Conservation (phyloP, 2,113 vertebrate species). For the Aegithalos caudatus region DNA sequence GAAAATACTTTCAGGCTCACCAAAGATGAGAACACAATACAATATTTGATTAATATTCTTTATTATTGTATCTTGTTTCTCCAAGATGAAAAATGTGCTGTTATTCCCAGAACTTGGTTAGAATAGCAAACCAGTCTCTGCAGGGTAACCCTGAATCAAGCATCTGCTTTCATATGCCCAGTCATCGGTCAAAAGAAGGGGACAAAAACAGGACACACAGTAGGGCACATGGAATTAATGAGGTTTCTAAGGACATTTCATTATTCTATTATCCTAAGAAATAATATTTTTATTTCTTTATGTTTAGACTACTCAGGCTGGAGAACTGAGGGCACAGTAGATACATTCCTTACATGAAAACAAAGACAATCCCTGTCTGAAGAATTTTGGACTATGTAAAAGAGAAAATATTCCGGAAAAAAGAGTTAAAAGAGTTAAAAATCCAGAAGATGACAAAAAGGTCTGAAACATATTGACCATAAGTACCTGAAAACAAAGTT, state of each 20-base stretch:
- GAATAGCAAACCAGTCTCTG: conserved; percentile 38
- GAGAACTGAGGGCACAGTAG: neutral
- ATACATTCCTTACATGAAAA: neutral
- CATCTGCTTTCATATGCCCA: conserved; percentile 26
- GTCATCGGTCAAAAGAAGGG: neutral
- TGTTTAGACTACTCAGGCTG: neutral
- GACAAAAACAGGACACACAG: conserved; percentile 24
- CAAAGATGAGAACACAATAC: conserved; percentile 13
- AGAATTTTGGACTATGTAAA: neutral
- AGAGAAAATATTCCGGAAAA: neutral
- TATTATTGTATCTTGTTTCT: conserved; percentile 54
- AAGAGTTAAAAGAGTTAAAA: neutral
- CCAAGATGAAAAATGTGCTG: conserved; percentile 21
- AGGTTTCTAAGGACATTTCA: neutral
- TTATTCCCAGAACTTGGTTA: conserved; percentile 41
- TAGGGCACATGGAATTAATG: conserved; percentile 11
- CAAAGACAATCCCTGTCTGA: neutral
- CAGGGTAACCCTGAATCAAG: conserved; percentile 16
- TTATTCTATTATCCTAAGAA: conserved; percentile 18
- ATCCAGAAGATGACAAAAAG: neutral
- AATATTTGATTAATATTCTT: conserved; percentile 42
- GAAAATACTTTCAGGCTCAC: conserved; percentile 20
- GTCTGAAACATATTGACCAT: neutral
- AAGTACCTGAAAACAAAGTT: neutral
- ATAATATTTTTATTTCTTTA: conserved; percentile 50